A percentile compares a stretch with the other conserved stretches of the same genome.
Evolutionary conservation across 2,888 invertebrate species (phyloP).

Genomic region (Dorcus parallelipipedus): DNA sequence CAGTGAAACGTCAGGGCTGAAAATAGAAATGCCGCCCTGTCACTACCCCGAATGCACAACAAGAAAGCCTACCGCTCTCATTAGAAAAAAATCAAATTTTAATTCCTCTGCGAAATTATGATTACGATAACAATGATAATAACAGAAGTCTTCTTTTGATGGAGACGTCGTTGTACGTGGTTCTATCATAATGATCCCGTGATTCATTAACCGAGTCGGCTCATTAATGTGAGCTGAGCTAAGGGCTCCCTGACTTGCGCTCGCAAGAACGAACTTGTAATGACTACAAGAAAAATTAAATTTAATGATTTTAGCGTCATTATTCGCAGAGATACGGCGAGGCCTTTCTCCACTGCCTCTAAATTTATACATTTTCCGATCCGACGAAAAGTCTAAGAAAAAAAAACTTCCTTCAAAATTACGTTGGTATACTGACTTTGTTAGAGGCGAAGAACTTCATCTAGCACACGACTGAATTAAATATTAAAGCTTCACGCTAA

Average conservation of each 20-base stretch:
- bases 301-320: conserved; percentile 34
- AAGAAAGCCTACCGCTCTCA: not conserved
- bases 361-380: too few relatives aligned
- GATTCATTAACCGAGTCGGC: conserved; percentile 45
- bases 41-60: not conserved
- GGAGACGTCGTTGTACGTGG: conserved; percentile 15
- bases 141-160: too few relatives aligned
- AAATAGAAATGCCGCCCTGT: too few relatives aligned
- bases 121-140: too few relatives aligned
- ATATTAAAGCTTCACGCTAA: too few relatives aligned
- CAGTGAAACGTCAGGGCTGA: too few relatives aligned
- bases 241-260: conserved; percentile 10
- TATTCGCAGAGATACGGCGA: conserved; percentile 4
- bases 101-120: not conserved
- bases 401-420: too few relatives aligned
- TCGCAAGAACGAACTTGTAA: conserved; percentile 36
- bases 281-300: conserved; percentile 40
- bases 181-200: conserved; percentile 44
- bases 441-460: too few relatives aligned
- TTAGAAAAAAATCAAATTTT: not conserved
- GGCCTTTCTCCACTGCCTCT: not conserved
- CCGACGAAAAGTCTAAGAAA: too few relatives aligned
- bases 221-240: conserved; percentile 43
- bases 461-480: too few relatives aligned
- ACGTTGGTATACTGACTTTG: too few relatives aligned